These are phyloP conservation scores for Gastrophysa polygoni DNA, from an alignment of 2,888 invertebrate genomes.

Conservation along the genomic window DNA sequence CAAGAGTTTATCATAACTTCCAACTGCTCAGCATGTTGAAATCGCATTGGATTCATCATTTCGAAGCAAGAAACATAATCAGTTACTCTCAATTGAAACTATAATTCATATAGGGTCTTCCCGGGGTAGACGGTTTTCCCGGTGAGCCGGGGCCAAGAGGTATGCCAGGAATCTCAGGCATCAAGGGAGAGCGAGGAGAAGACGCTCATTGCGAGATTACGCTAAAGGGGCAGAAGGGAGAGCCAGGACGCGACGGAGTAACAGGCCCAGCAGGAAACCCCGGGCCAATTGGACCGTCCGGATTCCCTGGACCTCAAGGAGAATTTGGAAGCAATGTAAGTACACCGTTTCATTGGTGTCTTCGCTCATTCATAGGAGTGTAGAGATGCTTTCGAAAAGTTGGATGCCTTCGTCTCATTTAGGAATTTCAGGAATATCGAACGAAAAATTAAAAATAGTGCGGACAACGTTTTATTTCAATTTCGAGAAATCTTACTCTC, in stretches of 20 bases:
- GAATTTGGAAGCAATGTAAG: slow-evolving; percentile 66
- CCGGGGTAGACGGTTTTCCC: slow-evolving; percentile 72
- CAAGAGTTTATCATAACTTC: no score
- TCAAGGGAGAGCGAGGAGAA: slow-evolving; percentile 81
- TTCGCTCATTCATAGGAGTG: no score
- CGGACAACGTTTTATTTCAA: no score
- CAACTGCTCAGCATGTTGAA: no score
- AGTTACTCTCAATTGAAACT: slow-evolving; percentile 13
- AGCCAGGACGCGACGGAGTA: slow-evolving; percentile 78
- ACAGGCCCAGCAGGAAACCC: slow-evolving; percentile 69
- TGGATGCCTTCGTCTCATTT: no score
- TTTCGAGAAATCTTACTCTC: no score
- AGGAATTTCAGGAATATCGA: no score
- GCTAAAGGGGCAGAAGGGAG: slow-evolving; percentile 85
- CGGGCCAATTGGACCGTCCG: slow-evolving; percentile 67
- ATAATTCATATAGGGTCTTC: slow-evolving; percentile 67
- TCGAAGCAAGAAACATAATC: no score
- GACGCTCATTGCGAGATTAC: slow-evolving; percentile 74
- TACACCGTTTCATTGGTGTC: neutral
- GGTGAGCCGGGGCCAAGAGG: slow-evolving; percentile 82
- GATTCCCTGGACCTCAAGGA: slow-evolving; percentile 67
- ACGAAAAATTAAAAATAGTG: no score
- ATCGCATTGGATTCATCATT: no score
- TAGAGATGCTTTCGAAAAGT: no score
- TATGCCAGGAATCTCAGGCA: slow-evolving; percentile 68